Evolutionary conservation across 2,888 invertebrate species (phyloP).

Genomic region (Biston betularia): DNA sequence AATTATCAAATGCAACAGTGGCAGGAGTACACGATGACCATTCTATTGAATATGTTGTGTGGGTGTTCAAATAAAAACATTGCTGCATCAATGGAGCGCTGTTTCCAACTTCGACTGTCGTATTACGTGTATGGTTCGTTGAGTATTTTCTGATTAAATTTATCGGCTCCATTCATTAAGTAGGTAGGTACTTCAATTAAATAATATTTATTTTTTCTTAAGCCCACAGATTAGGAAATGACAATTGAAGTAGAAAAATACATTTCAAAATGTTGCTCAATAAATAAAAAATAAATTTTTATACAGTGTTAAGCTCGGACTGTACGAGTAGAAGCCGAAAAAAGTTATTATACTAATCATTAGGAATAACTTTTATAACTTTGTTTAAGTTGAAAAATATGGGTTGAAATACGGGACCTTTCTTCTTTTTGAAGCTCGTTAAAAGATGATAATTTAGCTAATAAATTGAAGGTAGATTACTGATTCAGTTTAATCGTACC

Average conservation of each 20-base stretch:
- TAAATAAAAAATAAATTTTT: too few relatives aligned
- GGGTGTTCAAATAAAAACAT: conserved; percentile 75
- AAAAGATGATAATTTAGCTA: conserved; percentile 1
- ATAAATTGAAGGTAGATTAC: not conserved
- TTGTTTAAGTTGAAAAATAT: too few relatives aligned
- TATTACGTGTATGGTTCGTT: conserved; percentile 58
- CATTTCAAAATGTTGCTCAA: too few relatives aligned
- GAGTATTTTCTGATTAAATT: not conserved
- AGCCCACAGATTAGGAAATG: too few relatives aligned
- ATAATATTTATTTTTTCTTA: not conserved
- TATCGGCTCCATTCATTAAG: not conserved
- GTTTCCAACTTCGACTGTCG: conserved; percentile 60
- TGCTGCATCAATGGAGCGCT: conserved; percentile 77
- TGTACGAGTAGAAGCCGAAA: too few relatives aligned
- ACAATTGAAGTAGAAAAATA: too few relatives aligned
- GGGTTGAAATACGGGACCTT: too few relatives aligned
- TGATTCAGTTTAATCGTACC: not conserved
- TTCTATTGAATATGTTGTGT: conserved; percentile 66
- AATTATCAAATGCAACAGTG: conserved; percentile 50
- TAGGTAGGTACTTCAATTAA: not conserved
- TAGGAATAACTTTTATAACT: too few relatives aligned
- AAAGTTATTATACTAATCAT: too few relatives aligned
- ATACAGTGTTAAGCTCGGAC: too few relatives aligned
- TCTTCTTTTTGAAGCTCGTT: too few relatives aligned
- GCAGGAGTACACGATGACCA: conserved; percentile 49